phyloP scores from a whole-genome alignment of 2,113 vertebrate species.

The Petromus typicus region DNA sequence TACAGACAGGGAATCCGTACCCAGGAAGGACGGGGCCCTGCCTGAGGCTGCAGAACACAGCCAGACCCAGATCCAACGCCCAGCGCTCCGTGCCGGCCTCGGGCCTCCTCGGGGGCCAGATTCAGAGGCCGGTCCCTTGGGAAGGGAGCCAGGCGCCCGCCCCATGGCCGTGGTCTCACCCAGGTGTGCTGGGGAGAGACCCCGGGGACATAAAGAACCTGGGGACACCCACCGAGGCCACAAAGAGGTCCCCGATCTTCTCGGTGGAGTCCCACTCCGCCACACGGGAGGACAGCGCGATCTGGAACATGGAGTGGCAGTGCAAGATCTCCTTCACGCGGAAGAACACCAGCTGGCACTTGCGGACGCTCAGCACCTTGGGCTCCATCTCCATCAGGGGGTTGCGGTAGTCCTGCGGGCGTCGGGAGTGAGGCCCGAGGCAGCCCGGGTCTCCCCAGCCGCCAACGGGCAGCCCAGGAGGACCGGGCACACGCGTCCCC shows the following conservation, averaged over 20 bases:
- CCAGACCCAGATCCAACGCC: accelerated
- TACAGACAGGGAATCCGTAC: not conserved
- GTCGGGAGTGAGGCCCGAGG: accelerated
- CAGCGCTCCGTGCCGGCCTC: accelerated
- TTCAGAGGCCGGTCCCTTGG: not conserved
- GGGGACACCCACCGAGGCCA: conserved; percentile 90
- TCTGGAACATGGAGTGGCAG: conserved; percentile 98
- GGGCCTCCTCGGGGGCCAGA: not conserved
- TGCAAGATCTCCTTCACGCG: conserved; percentile 94
- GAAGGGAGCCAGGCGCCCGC: accelerated
- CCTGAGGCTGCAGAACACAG: not conserved
- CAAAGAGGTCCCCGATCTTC: conserved; percentile 97
- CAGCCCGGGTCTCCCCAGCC: not conserved
- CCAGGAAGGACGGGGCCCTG: not conserved
- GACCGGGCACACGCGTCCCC: not conserved
- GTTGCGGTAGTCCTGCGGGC: conserved; percentile 93
- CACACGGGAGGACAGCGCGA: conserved; percentile 94
- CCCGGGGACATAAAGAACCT: accelerated
- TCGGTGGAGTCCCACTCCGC: conserved; percentile 94
- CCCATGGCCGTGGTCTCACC: not conserved
- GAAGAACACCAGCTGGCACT: conserved; percentile 94
- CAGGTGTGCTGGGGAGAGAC: not conserved
- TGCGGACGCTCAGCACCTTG: conserved; percentile 92
- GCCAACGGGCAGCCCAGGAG: not conserved
- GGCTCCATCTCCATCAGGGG: conserved; percentile 94